Evolutionary conservation across 2,113 vertebrate species (phyloP), one percentile per base, ranked within the genome.

Genomic region (Ornithorhynchus anatinus): DNA sequence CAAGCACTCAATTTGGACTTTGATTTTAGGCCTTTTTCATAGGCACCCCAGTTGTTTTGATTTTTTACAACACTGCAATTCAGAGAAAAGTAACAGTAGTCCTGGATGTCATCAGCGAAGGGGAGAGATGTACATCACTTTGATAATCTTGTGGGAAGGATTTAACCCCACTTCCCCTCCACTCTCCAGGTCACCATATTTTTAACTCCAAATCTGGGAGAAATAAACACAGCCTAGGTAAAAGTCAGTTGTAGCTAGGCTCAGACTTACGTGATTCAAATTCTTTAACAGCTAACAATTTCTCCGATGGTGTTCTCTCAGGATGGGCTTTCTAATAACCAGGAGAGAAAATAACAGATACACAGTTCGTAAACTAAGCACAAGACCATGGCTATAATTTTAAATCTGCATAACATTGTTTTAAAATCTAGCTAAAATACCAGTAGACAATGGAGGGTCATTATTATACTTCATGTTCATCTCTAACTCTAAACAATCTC

Each of bases 231-330:
- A n/a, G n/a, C n/a, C n/a, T n/a, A n/a, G n/a, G n/a, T n/a, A n/a
- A n/a, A n/a, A n/a, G n/a, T n/a, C n/a, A n/a, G n/a, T n/a, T n/a
- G n/a, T n/a, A n/a, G n/a, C n/a, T n/a, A n/a, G n/a, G n/a, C 27
- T 20, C 6, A 8, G 50, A 95, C 98, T 95, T 90, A 99, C 98
- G 95, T 56, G 95, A 96, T 63, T 98, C 96, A 84, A 98, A 92
- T 23, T 99, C 97, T 81, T 65, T 91, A 64, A 98, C 90, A 8
- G 88, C 72, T 56, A 99, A 60, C 37, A 98, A 79, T 65, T 80
- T 95, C 89, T 99, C 97, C 0, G 96, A 99, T 8, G 70, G 25
- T 10, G 93, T 95, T 82, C 89, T 93, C 69, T 95, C 97, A 42
- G 90, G 93, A 75, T 96, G 94, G 33, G 54, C 86, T 91, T 95